Evolutionary conservation across 1,140 invertebrate genomes (phyloP).

Genomic region (Bilobella aurantiaca): DNA sequence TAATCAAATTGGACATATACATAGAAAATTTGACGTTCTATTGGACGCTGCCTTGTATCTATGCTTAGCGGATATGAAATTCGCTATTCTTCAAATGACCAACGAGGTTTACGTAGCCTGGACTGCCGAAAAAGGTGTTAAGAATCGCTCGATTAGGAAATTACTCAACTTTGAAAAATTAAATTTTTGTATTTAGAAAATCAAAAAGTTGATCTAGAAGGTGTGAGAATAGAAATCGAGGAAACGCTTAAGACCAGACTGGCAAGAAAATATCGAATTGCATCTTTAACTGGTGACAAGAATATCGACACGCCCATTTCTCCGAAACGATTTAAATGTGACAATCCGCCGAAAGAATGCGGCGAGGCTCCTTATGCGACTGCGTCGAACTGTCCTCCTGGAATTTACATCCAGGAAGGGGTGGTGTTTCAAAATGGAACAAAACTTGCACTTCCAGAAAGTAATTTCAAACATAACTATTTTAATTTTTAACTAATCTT

Average conservation of each 20-base stretch:
- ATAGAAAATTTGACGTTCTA: conserved; percentile 15
- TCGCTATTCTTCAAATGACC: conserved; percentile 1
- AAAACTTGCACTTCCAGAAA: not conserved
- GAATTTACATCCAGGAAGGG: conserved; percentile 5
- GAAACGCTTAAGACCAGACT: not conserved
- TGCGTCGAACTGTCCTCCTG: not conserved
- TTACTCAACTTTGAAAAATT: not conserved
- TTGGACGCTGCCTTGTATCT: conserved; percentile 17
- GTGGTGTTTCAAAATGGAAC: not conserved
- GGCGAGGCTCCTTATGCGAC: not conserved
- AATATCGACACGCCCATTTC: not conserved
- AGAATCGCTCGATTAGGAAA: not conserved
- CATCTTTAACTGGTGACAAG: not conserved
- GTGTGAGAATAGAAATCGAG: not conserved
- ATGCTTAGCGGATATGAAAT: conserved; percentile 13
- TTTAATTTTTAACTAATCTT: not conserved
- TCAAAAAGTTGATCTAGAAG: not conserved
- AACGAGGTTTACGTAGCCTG: not conserved
- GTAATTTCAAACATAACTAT: not conserved
- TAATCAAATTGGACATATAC: conserved; percentile 15
- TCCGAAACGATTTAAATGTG: not conserved
- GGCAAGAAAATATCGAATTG: not conserved
- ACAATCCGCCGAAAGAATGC: not conserved
- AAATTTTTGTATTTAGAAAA: not conserved
- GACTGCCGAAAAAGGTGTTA: not conserved